These are phyloP conservation scores for Drosophila ustulata DNA, from an alignment of 2,888 invertebrate species.

Conservation along the genomic window DNA sequence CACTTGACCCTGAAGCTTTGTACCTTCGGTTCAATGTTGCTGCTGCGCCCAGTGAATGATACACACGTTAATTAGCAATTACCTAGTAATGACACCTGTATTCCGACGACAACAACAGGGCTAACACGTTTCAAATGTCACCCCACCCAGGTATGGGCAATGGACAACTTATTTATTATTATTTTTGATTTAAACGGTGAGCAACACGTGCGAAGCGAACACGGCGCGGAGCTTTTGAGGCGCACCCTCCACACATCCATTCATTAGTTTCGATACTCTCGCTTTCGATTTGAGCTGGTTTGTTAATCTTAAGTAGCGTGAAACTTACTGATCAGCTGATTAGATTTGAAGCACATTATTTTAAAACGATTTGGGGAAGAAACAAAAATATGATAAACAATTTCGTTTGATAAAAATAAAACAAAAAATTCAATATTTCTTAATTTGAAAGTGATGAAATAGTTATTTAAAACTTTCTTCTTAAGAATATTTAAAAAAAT, in stretches of 20 bases:
- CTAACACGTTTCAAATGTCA: slow-evolving; percentile 58
- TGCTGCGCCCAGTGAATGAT: slow-evolving; percentile 22
- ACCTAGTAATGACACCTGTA: slow-evolving; percentile 66
- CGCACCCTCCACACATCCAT: slow-evolving; percentile 32
- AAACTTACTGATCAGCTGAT: slow-evolving; percentile 1
- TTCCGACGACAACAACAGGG: slow-evolving; percentile 39
- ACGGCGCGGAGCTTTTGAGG: slow-evolving; percentile 15
- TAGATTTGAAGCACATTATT: not conserved
- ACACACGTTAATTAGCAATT: slow-evolving; percentile 60
- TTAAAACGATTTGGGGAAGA: not conserved
- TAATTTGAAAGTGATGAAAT: too few relatives aligned
- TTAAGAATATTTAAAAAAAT: too few relatives aligned
- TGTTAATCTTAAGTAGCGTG: not conserved
- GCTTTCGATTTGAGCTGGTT: slow-evolving; percentile 24
- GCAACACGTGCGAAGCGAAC: slow-evolving; percentile 47
- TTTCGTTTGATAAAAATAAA: too few relatives aligned
- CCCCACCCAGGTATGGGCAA: slow-evolving; percentile 26
- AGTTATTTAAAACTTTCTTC: too few relatives aligned
- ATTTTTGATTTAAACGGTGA: slow-evolving; percentile 18
- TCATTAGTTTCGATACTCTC: slow-evolving; percentile 44
- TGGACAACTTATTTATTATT: slow-evolving; percentile 15
- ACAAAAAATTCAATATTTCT: too few relatives aligned
- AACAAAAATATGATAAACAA: too few relatives aligned
- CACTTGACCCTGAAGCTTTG: slow-evolving; percentile 58
- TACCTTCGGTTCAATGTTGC: slow-evolving; percentile 59